Conservation (phyloP, 2,113 vertebrate genomes). For the Laticauda laticaudata region DNA sequence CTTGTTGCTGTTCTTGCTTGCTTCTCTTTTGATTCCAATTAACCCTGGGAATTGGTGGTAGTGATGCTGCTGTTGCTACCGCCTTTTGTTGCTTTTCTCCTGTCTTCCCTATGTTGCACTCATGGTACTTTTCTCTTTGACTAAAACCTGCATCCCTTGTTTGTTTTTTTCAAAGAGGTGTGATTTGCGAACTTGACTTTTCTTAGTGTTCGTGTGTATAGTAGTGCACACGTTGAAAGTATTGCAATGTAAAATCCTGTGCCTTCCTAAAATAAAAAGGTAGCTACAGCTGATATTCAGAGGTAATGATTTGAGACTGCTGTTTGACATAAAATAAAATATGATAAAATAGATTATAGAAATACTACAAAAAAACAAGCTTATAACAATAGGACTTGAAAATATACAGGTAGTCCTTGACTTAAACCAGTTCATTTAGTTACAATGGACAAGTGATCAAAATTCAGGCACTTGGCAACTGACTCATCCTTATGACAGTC, state of each 20-base stretch:
- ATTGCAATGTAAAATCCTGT: neutral
- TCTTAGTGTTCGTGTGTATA: neutral
- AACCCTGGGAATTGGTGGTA: neutral
- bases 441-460: neutral
- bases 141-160: neutral
- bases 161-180: neutral
- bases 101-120: conserved; percentile 10
- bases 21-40: conserved; percentile 14
- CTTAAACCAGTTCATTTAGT: neutral
- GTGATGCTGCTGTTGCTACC: conserved; percentile 16
- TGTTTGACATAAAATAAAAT: neutral
- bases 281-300: neutral
- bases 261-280: neutral
- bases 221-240: neutral
- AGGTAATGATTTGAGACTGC: neutral
- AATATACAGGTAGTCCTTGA: neutral
- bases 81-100: conserved; percentile 18
- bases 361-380: no score
- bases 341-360: no score
- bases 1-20: conserved; percentile 29
- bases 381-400: neutral
- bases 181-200: neutral
- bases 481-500: neutral
- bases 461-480: neutral
- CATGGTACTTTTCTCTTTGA: neutral